Conservation (phyloP, 2,888 invertebrate genomes). For the Megaustenia siamemsis region DNA sequence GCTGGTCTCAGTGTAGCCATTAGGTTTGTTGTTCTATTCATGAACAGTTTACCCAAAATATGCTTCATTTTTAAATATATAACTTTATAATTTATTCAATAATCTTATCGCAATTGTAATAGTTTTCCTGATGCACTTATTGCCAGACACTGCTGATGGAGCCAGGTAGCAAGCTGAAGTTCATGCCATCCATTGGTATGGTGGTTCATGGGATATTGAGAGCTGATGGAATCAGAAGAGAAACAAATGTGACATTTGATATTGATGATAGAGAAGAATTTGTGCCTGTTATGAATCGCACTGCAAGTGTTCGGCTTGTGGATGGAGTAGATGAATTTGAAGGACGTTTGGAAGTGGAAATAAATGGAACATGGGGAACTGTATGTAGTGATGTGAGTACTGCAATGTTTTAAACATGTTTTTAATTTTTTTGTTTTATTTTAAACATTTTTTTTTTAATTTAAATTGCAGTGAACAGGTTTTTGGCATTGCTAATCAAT, state of each 20-base stretch:
- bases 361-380: slow-evolving; percentile 95
- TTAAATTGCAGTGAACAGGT: too few relatives aligned
- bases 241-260: slow-evolving; percentile 60
- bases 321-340: slow-evolving; percentile 90
- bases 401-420: too few relatives aligned
- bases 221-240: slow-evolving; percentile 79
- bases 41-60: too few relatives aligned
- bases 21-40: too few relatives aligned
- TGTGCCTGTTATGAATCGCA: slow-evolving; percentile 70
- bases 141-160: slow-evolving; percentile 90
- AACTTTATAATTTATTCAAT: too few relatives aligned
- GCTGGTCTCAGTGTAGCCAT: too few relatives aligned
- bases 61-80: too few relatives aligned
- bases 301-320: slow-evolving; percentile 87
- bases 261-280: slow-evolving; percentile 60
- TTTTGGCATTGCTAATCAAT: too few relatives aligned
- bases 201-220: slow-evolving; percentile 93
- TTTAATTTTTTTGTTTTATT: too few relatives aligned
- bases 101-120: too few relatives aligned
- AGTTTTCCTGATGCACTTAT: too few relatives aligned
- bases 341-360: slow-evolving; percentile 89
- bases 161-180: slow-evolving; percentile 91
- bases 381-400: slow-evolving; percentile 88
- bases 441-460: too few relatives aligned
- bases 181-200: slow-evolving; percentile 92